Conservation (phyloP, 2,797 vertebrate species). For the Chromis chromis region DNA sequence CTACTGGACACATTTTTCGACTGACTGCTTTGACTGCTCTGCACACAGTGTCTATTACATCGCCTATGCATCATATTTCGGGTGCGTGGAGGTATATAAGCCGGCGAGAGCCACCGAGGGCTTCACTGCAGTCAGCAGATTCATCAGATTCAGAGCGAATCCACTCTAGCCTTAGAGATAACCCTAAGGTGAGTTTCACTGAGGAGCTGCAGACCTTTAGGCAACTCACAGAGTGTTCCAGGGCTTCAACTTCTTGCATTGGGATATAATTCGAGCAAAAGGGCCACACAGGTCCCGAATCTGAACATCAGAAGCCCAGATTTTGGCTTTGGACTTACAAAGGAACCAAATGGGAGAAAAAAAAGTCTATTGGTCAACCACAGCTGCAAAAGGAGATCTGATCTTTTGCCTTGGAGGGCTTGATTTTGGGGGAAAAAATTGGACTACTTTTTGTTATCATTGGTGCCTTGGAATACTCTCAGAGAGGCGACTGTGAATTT, state of each 20-base stretch:
- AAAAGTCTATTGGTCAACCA: slow-evolving; percentile 41
- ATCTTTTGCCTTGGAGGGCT: slow-evolving; percentile 66
- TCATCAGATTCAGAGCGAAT: slow-evolving; percentile 77
- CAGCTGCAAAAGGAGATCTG: slow-evolving; percentile 70
- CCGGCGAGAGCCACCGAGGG: slow-evolving; percentile 30
- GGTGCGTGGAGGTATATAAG: slow-evolving; percentile 84
- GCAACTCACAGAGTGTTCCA: slow-evolving; percentile 29
- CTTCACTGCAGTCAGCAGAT: slow-evolving; percentile 84
- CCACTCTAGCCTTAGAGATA: slow-evolving; percentile 75
- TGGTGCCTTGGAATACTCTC: slow-evolving; percentile 64
- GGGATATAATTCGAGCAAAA: slow-evolving; percentile 61
- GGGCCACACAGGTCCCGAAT: slow-evolving; percentile 37
- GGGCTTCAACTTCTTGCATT: slow-evolving; percentile 54
- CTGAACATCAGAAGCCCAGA: slow-evolving; percentile 58
- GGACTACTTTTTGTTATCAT: slow-evolving; percentile 76
- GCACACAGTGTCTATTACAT: slow-evolving; percentile 86
- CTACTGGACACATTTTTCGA: slow-evolving; percentile 87
- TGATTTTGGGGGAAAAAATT: slow-evolving; percentile 61
- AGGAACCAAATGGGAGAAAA: slow-evolving; percentile 64
- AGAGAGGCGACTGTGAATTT: slow-evolving; percentile 51
- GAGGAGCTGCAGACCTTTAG: slow-evolving; percentile 68
- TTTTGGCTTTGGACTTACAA: slow-evolving; percentile 72
- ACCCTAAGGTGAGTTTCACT: slow-evolving; percentile 84
- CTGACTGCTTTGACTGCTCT: slow-evolving; percentile 80
- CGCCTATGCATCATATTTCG: slow-evolving; percentile 86